These are phyloP conservation scores for Hypomecis punctinalis DNA, from an alignment of 2,888 invertebrate genomes.

Conservation along the genomic window DNA sequence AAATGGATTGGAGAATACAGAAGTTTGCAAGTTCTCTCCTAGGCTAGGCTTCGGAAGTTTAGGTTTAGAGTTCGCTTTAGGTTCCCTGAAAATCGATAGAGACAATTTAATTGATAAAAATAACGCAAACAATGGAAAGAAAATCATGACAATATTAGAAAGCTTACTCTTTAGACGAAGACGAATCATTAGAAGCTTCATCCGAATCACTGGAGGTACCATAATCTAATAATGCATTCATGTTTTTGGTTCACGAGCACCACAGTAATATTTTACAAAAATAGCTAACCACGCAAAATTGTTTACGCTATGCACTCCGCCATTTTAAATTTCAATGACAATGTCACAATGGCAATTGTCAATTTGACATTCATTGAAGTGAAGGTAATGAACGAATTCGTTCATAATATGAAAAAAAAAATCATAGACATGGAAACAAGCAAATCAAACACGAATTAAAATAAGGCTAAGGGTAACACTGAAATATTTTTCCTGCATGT, in stretches of 20 bases:
- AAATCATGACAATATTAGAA: too few relatives aligned
- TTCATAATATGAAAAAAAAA: neutral
- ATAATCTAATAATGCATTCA: conserved; percentile 89
- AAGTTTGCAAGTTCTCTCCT: conserved; percentile 85
- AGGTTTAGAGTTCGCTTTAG: conserved; percentile 56
- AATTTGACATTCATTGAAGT: neutral
- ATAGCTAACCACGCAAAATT: neutral
- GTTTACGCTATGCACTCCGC: neutral
- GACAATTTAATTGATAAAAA: neutral
- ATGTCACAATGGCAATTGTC: neutral
- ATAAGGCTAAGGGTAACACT: neutral
- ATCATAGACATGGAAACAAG: neutral
- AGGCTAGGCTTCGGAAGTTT: conserved; percentile 88
- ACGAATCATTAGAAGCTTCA: conserved; percentile 61
- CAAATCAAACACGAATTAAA: neutral
- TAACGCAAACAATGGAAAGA: too few relatives aligned
- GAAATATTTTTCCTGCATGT: conserved; percentile 8
- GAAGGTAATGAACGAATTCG: neutral
- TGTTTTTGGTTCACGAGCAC: conserved; percentile 43
- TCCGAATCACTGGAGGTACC: conserved; percentile 83
- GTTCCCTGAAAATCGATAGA: conserved; percentile 45
- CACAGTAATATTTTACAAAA: neutral
- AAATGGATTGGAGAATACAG: conserved; percentile 95
- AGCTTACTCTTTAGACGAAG: conserved; percentile 69
- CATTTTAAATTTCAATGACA: neutral